These are phyloP conservation scores for Andrena bucephala DNA, from an alignment of 2,888 invertebrate species.

Conservation along the genomic window DNA sequence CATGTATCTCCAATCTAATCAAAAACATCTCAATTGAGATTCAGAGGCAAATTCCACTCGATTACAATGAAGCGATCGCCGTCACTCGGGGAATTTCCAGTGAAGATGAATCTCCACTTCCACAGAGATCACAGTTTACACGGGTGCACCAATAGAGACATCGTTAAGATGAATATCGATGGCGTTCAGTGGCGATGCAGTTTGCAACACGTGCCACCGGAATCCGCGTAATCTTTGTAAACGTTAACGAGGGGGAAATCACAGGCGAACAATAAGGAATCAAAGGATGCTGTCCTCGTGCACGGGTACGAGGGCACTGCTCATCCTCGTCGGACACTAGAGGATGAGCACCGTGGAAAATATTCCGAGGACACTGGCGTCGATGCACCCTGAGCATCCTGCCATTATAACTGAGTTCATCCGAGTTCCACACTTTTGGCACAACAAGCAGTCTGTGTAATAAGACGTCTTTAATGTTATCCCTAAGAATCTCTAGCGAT, in stretches of 20 bases:
- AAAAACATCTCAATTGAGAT: neutral
- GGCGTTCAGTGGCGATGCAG: constrained; percentile 20
- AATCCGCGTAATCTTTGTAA: constrained; percentile 43
- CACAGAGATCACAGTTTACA: neutral
- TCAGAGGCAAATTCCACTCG: neutral
- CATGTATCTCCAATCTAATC: neutral
- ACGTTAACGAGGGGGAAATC: constrained; percentile 14
- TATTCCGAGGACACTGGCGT: constrained; percentile 45
- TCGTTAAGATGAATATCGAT: constrained; percentile 35
- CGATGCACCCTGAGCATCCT: constrained; percentile 33
- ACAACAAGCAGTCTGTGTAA: too few species aligned
- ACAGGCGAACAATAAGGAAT: constrained; percentile 29
- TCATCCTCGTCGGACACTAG: constrained; percentile 17
- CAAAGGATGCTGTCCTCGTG: constrained; percentile 5
- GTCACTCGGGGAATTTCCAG: neutral
- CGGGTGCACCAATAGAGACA: neutral
- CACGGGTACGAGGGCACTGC: constrained; percentile 5
- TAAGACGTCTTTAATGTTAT: neutral
- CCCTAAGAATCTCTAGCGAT: neutral
- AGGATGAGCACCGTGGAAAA: constrained; percentile 48
- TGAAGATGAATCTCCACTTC: neutral
- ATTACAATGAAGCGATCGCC: neutral
- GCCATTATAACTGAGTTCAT: constrained; percentile 6
- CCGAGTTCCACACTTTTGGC: neutral
- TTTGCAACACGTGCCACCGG: constrained; percentile 25